Evolutionary conservation across 2,113 vertebrate species (phyloP).

Genomic region (Salvator merianae): DNA sequence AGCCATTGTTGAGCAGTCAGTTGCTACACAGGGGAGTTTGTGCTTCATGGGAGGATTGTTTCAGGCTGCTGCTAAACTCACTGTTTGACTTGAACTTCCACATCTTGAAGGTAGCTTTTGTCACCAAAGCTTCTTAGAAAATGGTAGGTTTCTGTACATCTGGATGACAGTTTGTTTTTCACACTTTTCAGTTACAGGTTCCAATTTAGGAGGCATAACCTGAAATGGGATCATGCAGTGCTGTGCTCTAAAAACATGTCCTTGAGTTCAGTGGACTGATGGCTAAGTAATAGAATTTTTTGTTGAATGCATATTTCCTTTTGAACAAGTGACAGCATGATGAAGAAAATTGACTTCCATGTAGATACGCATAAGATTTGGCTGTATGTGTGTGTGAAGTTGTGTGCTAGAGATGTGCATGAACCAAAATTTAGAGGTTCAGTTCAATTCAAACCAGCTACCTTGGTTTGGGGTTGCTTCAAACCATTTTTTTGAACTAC

Average conservation of each 20-base stretch:
- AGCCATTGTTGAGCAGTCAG: constrained; percentile 36
- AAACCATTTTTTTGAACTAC: too few relatives aligned
- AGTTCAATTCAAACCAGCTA: too few relatives aligned
- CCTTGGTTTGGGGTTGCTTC: too few relatives aligned
- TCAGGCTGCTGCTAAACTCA: constrained; percentile 53
- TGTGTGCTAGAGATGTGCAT: too few relatives aligned
- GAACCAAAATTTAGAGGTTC: too few relatives aligned
- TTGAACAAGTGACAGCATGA: too few relatives aligned
- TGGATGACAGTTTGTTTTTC: neutral
- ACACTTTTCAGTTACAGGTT: neutral
- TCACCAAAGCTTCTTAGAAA: neutral
- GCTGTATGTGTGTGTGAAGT: neutral
- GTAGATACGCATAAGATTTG: neutral
- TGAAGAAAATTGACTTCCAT: too few relatives aligned
- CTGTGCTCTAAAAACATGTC: too few relatives aligned
- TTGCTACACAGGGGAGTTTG: constrained; percentile 49
- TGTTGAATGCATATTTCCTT: too few relatives aligned
- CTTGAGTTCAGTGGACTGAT: too few relatives aligned
- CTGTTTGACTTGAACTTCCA: neutral
- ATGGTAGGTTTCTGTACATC: neutral
- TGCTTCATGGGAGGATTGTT: constrained; percentile 17
- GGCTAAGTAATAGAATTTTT: too few relatives aligned
- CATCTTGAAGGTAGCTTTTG: constrained; percentile 21
- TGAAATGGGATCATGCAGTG: too few relatives aligned
- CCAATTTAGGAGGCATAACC: neutral